These are phyloP conservation scores for Camponotus pennsylvanicus DNA, from an alignment of 1,140 invertebrate genomes.

Conservation along the genomic window DNA sequence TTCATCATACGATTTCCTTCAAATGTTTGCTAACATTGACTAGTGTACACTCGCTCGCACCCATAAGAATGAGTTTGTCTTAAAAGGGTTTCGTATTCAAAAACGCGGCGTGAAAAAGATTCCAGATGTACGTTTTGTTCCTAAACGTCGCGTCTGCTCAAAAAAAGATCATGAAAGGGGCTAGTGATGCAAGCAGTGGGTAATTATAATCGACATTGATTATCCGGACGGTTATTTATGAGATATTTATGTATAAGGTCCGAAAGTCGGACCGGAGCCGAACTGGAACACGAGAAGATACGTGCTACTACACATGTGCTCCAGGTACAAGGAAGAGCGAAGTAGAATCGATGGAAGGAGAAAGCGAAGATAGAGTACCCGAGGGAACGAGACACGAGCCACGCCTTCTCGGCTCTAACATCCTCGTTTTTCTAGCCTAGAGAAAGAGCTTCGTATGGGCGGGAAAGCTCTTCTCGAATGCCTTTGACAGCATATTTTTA, in stretches of 20 bases:
- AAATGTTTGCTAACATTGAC: constrained; percentile 21
- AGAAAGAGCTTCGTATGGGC: constrained; percentile 46
- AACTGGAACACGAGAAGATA: constrained; percentile 28
- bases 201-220: constrained; percentile 80
- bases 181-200: constrained; percentile 69
- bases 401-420: constrained; percentile 67
- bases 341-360: constrained; percentile 30
- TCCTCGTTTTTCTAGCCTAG: constrained; percentile 67
- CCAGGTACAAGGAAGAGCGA: constrained; percentile 40
- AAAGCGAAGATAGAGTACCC: constrained; percentile 48
- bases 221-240: constrained; percentile 79
- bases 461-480: constrained; percentile 46
- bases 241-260: constrained; percentile 80
- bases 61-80: constrained; percentile 18
- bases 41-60: constrained; percentile 33
- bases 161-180: constrained; percentile 22
- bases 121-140: constrained; percentile 25
- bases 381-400: constrained; percentile 62
- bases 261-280: constrained; percentile 49
- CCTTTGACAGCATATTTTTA: constrained; percentile 51
- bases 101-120: constrained; percentile 29
- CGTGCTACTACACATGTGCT: constrained; percentile 56
- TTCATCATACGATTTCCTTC: constrained; percentile 36
- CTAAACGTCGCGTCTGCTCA: constrained; percentile 19
- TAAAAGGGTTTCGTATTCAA: constrained; percentile 48